Evolutionary conservation across 1,140 invertebrate genomes (phyloP), one percentile per base, ranked within the genome.

Genomic region (Bombus waltoni): DNA sequence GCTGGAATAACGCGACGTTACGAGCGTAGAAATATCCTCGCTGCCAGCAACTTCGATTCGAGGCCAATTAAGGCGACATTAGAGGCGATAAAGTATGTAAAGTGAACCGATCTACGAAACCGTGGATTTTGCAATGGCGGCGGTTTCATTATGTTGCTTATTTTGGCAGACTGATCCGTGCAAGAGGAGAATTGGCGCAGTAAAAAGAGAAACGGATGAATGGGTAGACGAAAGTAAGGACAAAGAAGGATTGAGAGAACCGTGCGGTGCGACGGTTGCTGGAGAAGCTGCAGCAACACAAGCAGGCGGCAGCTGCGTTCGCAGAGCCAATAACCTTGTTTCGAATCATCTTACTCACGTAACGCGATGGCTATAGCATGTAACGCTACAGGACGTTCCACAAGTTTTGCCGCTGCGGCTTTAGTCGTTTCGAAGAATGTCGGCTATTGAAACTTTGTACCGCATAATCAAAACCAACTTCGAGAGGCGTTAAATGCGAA

Each of bases 281-380:
- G 78, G 80, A 85, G 79, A 78, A 86, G 89, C 81, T 68, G 68
- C 65, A 84, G 90, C 77, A 79, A 76, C 65, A 71, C 79, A 70
- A 73, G 81, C 81, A 86, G 89, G 83, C 88, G 89, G 91, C 93
- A 93, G 93, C 93, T 93, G 92, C 93, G 73, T 85, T 85, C 84
- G 74, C 80, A 83, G 83, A 92, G 92, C 90, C 92, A 92, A 92
- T 93, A 93, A 92, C 92, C 92, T 93, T 92, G 91, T 92, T 92
- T 92, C 92, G 88, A 93, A 92, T 93, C 91, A 93, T 93, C 92
- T 91, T 93, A 92, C 92, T 91, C 92, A 86, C 92, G 86, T 92
- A 90, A 92, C 89, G 88, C 84, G 85, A 86, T 87, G 86, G 89
- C 87, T 88, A 44, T 81, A 86, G 83, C 85, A 73, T 82, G 78